phyloP scores from a whole-genome alignment of 2,888 invertebrate genomes.

The Agrotis puta region DNA sequence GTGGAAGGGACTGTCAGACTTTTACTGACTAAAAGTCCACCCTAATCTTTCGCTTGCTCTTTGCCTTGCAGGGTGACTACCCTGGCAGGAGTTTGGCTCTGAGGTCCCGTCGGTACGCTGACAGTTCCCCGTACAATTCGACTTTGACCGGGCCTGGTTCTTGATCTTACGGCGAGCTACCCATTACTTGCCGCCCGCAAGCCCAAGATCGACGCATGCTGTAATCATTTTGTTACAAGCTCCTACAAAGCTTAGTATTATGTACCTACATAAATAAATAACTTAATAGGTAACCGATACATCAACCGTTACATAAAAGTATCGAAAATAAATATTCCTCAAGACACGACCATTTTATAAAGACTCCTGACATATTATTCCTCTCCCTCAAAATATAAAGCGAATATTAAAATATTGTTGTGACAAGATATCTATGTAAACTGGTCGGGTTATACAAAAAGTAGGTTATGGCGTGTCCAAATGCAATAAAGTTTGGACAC shows the following conservation, averaged over 20 bases:
- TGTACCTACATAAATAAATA: slow-evolving; percentile 7
- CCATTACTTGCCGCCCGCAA: no score
- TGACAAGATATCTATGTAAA: slow-evolving; percentile 23
- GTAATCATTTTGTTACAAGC: no score
- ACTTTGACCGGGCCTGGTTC: no score
- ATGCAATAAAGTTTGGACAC: slow-evolving; percentile 3
- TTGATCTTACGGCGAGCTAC: no score
- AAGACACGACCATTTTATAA: slow-evolving; percentile 35
- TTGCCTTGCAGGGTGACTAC: no score
- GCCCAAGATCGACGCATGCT: no score
- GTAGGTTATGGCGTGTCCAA: slow-evolving; percentile 33
- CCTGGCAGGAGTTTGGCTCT: no score
- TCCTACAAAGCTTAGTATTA: not conserved
- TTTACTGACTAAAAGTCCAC: no score
- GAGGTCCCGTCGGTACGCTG: no score
- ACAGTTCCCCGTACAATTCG: no score
- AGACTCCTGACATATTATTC: slow-evolving; percentile 42
- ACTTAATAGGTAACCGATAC: slow-evolving; percentile 28
- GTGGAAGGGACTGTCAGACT: no score
- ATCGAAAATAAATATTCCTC: slow-evolving; percentile 36
- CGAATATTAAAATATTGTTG: slow-evolving; percentile 46
- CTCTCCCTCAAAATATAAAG: slow-evolving; percentile 4
- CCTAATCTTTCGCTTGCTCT: no score
- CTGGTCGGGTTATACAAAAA: slow-evolving; percentile 33
- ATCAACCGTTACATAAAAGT: slow-evolving; percentile 33